These are phyloP conservation scores for Anhinga anhinga DNA, from an alignment of 2,113 vertebrate species.

Conservation along the genomic window DNA sequence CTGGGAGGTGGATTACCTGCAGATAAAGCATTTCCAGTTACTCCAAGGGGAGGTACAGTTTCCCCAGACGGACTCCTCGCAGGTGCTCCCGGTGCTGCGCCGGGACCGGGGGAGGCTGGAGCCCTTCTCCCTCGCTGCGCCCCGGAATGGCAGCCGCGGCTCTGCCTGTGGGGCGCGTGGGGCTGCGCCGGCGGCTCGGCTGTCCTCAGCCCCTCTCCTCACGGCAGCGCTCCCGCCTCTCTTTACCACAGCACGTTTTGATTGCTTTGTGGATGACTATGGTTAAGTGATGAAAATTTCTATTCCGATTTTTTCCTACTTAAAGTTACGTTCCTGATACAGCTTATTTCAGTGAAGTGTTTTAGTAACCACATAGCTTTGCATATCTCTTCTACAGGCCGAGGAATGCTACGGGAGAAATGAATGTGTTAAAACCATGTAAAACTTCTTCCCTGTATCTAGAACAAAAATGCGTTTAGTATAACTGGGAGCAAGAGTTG, in stretches of 20 bases:
- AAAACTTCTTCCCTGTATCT: not conserved
- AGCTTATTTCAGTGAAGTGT: not conserved
- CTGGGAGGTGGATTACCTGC: not conserved
- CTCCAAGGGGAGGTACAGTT: not conserved
- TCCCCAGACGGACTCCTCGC: fast-evolving
- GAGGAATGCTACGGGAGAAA: not conserved
- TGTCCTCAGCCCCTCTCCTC: not conserved
- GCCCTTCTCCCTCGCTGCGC: fast-evolving
- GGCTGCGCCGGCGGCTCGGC: not conserved
- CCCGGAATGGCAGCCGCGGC: not conserved
- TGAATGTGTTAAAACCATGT: not conserved
- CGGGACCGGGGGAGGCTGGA: not conserved
- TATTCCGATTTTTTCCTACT: not conserved
- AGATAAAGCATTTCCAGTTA: not conserved
- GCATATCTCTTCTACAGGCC: fast-evolving
- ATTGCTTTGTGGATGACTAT: not conserved
- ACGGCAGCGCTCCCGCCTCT: fast-evolving
- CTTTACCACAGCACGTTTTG: not conserved
- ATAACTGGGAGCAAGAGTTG: not conserved
- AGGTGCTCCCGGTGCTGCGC: not conserved
- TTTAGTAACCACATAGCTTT: not conserved
- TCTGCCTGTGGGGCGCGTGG: fast-evolving
- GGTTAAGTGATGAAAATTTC: not conserved
- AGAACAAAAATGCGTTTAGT: not conserved
- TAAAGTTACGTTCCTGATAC: not conserved